A percentile compares a stretch with the other conserved stretches of the same genome.
These are phyloP conservation scores for Eupithecia pulchellata DNA, from an alignment of 2,888 invertebrate genomes.

Conservation along the genomic window DNA sequence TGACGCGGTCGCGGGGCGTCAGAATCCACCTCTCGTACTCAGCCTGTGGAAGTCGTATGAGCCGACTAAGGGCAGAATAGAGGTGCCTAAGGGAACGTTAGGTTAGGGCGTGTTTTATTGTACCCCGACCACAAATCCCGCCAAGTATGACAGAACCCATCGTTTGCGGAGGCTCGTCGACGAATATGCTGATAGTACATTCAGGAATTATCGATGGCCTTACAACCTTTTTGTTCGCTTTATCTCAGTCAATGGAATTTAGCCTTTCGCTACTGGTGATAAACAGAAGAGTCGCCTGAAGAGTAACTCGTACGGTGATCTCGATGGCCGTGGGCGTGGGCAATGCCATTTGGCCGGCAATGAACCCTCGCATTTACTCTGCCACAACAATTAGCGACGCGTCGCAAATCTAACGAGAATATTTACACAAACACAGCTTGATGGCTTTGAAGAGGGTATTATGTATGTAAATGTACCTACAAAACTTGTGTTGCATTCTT, in stretches of 20 bases:
- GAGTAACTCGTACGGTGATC: slow-evolving; percentile 25
- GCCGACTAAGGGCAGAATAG: too few species aligned
- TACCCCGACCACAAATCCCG: too few species aligned
- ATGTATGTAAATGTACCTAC: background rate
- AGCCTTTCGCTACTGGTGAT: slow-evolving; percentile 1
- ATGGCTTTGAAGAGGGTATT: slow-evolving; percentile 34
- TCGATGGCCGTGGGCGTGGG: slow-evolving; percentile 62
- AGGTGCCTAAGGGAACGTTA: too few species aligned
- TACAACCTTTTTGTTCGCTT: background rate
- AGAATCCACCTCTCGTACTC: background rate
- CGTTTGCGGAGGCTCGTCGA: too few species aligned
- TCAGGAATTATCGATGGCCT: background rate
- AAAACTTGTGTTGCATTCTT: background rate
- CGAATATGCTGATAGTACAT: background rate
- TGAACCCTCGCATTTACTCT: slow-evolving; percentile 81
- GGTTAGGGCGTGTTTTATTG: too few species aligned
- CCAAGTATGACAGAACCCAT: too few species aligned
- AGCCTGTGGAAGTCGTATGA: background rate
- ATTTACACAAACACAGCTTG: slow-evolving; percentile 56
- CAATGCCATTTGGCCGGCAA: slow-evolving; percentile 75
- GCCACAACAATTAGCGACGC: slow-evolving; percentile 79
- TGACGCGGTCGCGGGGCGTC: background rate
- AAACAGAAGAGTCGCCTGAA: background rate
- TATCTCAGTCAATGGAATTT: background rate
- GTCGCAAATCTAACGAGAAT: slow-evolving; percentile 67